phyloP scores from a whole-genome alignment of 2,797 vertebrate genomes.

The Pachyuromys duprasi region DNA sequence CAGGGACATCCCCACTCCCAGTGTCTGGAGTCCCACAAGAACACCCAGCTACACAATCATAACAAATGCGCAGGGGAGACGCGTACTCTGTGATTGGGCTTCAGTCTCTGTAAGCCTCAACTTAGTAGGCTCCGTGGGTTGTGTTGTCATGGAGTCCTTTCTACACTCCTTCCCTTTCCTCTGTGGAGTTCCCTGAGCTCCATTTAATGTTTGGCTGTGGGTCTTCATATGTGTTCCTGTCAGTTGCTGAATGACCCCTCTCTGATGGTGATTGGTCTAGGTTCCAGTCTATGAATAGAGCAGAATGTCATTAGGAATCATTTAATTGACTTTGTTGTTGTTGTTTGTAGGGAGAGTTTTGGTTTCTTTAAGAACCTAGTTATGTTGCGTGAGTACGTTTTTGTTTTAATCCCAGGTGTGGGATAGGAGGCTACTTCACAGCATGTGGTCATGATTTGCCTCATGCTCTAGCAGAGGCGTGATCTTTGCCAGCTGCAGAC shows the following conservation, averaged over 20 bases:
- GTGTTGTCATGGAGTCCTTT: neutral
- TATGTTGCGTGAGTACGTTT: too few relatives aligned
- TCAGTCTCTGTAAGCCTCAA: neutral
- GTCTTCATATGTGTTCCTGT: neutral
- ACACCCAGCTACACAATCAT: neutral
- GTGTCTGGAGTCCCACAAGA: neutral
- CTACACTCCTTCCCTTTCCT: neutral
- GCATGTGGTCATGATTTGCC: too few relatives aligned
- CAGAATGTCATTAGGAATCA: neutral
- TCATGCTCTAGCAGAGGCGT: too few relatives aligned
- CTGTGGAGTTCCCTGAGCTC: neutral
- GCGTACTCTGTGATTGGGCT: neutral
- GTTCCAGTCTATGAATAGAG: neutral
- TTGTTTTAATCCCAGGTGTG: too few relatives aligned
- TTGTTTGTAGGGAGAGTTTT: too few relatives aligned
- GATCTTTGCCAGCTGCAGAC: too few relatives aligned
- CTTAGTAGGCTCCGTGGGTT: neutral
- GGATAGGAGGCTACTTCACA: too few relatives aligned
- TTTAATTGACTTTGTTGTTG: too few relatives aligned
- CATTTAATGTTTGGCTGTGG: neutral
- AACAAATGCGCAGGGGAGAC: neutral
- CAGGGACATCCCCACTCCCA: neutral
- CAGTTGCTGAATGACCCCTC: neutral
- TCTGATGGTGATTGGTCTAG: neutral
- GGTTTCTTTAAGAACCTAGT: too few relatives aligned